Evolutionary conservation across 2,797 vertebrate genomes (phyloP).

Genomic region (Semaprochilodus insignis): DNA sequence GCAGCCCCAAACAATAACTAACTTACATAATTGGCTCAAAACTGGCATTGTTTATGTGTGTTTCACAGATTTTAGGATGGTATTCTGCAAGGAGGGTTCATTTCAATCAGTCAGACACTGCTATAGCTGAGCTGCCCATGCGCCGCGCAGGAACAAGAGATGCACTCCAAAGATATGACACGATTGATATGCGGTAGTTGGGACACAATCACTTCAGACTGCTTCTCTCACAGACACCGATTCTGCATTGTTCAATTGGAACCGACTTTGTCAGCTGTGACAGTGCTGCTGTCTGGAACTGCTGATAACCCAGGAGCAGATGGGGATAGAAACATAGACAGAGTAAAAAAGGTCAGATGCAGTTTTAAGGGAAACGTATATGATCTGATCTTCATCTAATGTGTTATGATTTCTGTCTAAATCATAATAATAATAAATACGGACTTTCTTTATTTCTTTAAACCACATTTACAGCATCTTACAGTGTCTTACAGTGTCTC

Average conservation of each 20-base stretch:
- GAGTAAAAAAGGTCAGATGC: neutral
- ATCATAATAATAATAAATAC: no score
- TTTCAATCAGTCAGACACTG: neutral
- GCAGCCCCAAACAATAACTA: neutral
- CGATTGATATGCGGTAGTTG: neutral
- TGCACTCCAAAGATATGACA: neutral
- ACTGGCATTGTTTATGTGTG: neutral
- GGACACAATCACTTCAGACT: no score
- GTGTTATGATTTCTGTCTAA: no score
- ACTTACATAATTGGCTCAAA: conserved; percentile 7
- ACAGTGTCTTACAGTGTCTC: no score
- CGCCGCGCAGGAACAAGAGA: neutral
- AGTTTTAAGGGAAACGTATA: neutral
- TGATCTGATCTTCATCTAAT: no score
- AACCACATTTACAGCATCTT: no score
- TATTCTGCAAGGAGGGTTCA: neutral
- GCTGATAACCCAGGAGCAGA: conserved; percentile 66
- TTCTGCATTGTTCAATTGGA: conserved; percentile 29
- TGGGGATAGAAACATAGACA: conserved; percentile 49
- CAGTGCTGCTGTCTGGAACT: conserved; percentile 64
- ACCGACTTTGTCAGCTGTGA: conserved; percentile 65
- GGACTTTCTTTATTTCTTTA: no score
- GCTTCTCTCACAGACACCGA: neutral
- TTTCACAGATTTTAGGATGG: neutral
- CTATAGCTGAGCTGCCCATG: neutral